A percentile compares a stretch with the other conserved stretches of the same genome.
Evolutionary conservation across 2,797 vertebrate species (phyloP).

Genomic region (Chelmon rostratus): DNA sequence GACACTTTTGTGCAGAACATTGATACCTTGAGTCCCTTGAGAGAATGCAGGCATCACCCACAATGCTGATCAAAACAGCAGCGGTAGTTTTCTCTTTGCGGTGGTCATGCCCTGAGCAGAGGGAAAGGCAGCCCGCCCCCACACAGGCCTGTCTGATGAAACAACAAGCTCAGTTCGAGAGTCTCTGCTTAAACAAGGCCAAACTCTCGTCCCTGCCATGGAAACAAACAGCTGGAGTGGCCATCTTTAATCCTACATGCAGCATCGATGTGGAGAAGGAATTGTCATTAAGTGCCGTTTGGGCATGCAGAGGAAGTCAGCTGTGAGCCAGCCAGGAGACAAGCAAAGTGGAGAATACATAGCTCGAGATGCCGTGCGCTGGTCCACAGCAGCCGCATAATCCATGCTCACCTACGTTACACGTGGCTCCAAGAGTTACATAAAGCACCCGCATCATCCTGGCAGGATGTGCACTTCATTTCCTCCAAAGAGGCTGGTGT

Average conservation of each 20-base stretch:
- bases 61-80: neutral
- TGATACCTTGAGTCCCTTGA: neutral
- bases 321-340: neutral
- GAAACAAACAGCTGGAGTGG: constrained; percentile 35
- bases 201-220: constrained; percentile 3
- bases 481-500: neutral
- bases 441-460: constrained; percentile 1
- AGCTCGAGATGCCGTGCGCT: neutral
- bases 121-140: neutral
- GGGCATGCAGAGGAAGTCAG: neutral
- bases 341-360: neutral
- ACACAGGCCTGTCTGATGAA: constrained; percentile 34
- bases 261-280: neutral
- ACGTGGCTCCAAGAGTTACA: neutral
- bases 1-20: neutral
- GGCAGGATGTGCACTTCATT: neutral
- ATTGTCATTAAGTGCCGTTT: constrained; percentile 3
- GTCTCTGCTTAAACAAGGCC: constrained; percentile 25
- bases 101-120: neutral
- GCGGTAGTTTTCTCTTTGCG: constrained; percentile 5
- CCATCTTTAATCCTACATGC: constrained; percentile 14
- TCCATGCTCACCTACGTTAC: neutral
- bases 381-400: neutral
- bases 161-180: constrained; percentile 28
- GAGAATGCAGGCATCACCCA: constrained; percentile 13